These are phyloP conservation scores for Telmatherina bonti DNA, from an alignment of 2,797 vertebrate genomes.

Conservation along the genomic window DNA sequence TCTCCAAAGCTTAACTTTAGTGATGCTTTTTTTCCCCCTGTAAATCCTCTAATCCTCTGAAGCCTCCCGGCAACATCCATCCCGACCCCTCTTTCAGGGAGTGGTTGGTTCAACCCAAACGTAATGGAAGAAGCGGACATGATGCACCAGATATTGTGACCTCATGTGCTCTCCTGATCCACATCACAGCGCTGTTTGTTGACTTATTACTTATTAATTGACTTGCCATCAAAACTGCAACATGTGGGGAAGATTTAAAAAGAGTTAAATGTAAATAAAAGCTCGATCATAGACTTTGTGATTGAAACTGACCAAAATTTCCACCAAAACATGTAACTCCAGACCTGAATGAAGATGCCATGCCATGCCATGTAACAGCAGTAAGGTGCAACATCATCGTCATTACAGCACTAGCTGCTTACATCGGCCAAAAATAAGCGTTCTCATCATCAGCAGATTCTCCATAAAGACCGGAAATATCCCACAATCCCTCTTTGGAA, in stretches of 20 bases:
- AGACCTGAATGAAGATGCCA: slow-evolving; percentile 29
- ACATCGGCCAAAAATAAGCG: slow-evolving; percentile 28
- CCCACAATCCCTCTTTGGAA: slow-evolving; percentile 5
- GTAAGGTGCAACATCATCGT: slow-evolving; percentile 26
- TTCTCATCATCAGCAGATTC: slow-evolving; percentile 3
- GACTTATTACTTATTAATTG: slow-evolving; percentile 65
- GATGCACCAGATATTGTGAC: slow-evolving; percentile 52
- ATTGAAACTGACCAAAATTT: background rate
- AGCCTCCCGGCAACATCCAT: slow-evolving; percentile 50
- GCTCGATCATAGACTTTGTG: background rate
- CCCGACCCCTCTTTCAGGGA: slow-evolving; percentile 58
- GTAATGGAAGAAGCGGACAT: slow-evolving; percentile 60
- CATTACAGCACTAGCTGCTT: slow-evolving; percentile 1
- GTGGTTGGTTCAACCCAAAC: slow-evolving; percentile 65
- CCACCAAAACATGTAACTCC: background rate
- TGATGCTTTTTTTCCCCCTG: slow-evolving; percentile 57
- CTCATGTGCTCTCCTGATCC: slow-evolving; percentile 50
- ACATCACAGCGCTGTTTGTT: slow-evolving; percentile 29
- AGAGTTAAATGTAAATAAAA: background rate
- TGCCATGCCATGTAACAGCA: slow-evolving; percentile 34
- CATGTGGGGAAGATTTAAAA: slow-evolving; percentile 3
- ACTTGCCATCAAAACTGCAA: background rate
- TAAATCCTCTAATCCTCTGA: slow-evolving; percentile 81
- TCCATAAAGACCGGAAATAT: slow-evolving; percentile 5
- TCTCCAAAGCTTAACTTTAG: slow-evolving; percentile 75